phyloP scores from a whole-genome alignment of 1,140 invertebrate genomes.

The Galleria mellonella region DNA sequence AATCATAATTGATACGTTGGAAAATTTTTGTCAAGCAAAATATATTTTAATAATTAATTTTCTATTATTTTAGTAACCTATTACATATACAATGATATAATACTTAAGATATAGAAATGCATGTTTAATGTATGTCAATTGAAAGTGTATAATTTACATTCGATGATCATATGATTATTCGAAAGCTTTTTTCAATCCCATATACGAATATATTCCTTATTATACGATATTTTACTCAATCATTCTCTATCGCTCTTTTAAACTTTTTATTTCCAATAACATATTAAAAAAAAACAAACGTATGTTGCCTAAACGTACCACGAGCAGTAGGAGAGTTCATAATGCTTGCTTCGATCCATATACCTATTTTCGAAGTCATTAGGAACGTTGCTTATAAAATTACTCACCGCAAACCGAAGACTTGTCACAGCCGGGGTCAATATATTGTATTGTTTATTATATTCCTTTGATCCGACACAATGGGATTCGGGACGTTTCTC shows the following conservation, averaged over 20 bases:
- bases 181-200: too few species aligned
- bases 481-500: slow-evolving; percentile 35
- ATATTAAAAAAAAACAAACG: slow-evolving; percentile 15
- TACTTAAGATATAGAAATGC: too few species aligned
- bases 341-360: slow-evolving; percentile 22
- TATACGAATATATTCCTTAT: too few species aligned
- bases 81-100: too few species aligned
- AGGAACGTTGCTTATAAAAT: slow-evolving; percentile 30
- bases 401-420: slow-evolving; percentile 41
- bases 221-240: too few species aligned
- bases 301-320: slow-evolving; percentile 18
- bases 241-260: slow-evolving; percentile 9
- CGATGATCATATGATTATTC: too few species aligned
- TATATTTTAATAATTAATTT: too few species aligned
- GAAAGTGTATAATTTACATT: too few species aligned
- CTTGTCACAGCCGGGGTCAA: slow-evolving; percentile 42
- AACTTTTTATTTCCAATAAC: slow-evolving; percentile 9
- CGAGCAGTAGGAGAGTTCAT: slow-evolving; percentile 17
- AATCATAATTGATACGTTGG: too few species aligned
- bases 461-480: slow-evolving; percentile 54
- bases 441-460: slow-evolving; percentile 59
- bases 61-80: too few species aligned
- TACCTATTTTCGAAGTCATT: slow-evolving; percentile 47
- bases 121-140: slow-evolving; percentile 10
- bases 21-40: too few species aligned